A percentile compares a stretch with the other conserved stretches of the same genome.
These are phyloP conservation scores for Nyctibius bracteatus DNA, from an alignment of 2,113 vertebrate genomes.

Conservation along the genomic window DNA sequence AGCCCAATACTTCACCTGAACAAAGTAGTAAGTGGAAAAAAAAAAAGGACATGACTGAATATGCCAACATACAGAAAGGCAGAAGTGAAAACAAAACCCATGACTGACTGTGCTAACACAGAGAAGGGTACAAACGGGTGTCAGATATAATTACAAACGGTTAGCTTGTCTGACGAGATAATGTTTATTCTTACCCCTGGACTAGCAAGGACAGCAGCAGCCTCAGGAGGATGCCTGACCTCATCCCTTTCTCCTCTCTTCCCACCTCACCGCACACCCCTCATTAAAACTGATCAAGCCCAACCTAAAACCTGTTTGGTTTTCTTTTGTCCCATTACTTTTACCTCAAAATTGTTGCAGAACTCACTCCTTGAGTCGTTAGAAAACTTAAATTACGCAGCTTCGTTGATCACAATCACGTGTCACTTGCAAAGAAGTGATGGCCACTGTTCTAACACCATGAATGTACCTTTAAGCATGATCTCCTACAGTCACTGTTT, in stretches of 20 bases:
- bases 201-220: background rate
- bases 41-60: background rate
- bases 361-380: background rate
- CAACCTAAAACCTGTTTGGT: background rate
- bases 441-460: background rate
- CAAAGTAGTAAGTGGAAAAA: background rate
- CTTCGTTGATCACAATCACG: background rate
- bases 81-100: background rate
- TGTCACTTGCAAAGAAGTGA: background rate
- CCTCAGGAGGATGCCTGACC: background rate
- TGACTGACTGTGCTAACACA: background rate
- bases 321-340: background rate
- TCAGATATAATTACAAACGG: background rate
- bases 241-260: background rate
- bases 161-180: background rate
- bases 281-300: background rate
- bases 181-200: background rate
- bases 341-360: background rate
- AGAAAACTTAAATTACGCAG: background rate
- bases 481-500: background rate
- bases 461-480: background rate
- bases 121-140: background rate
- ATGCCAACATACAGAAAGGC: background rate
- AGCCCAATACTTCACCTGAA: constrained; percentile 94
- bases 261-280: background rate